Evolutionary conservation across 1,140 invertebrate genomes (phyloP).

Genomic region (Branchinecta lindahli): DNA sequence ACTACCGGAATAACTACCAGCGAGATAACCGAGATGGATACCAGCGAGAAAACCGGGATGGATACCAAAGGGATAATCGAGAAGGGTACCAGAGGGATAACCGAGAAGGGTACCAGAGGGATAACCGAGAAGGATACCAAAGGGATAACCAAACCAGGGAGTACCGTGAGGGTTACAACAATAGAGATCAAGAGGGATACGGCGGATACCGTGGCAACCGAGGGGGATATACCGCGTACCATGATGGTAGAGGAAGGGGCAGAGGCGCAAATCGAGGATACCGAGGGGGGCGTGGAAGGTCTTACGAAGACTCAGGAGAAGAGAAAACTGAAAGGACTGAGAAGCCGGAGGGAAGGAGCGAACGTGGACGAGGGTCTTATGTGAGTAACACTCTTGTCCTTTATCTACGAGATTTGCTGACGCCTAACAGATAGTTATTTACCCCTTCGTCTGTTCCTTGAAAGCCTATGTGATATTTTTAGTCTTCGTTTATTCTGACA

Average conservation of each 20-base stretch:
- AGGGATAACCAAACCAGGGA: too few relatives aligned
- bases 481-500: too few relatives aligned
- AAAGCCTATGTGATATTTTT: too few relatives aligned
- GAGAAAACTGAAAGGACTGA: not conserved
- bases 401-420: not conserved
- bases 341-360: not conserved
- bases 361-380: not conserved
- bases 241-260: not conserved
- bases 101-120: not conserved
- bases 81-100: not conserved
- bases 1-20: not conserved
- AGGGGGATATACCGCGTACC: not conserved
- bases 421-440: too few relatives aligned
- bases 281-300: not conserved
- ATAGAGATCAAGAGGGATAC: not conserved
- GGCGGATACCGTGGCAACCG: not conserved
- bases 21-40: not conserved
- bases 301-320: not conserved
- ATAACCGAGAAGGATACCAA: not conserved
- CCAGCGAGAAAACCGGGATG: not conserved
- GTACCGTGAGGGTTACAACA: not conserved
- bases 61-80: not conserved
- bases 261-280: not conserved
- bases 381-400: not conserved
- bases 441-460: too few relatives aligned